Base-by-base conservation (phyloP, 2,888 invertebrate species). In the Leucophenga montana region DNA sequence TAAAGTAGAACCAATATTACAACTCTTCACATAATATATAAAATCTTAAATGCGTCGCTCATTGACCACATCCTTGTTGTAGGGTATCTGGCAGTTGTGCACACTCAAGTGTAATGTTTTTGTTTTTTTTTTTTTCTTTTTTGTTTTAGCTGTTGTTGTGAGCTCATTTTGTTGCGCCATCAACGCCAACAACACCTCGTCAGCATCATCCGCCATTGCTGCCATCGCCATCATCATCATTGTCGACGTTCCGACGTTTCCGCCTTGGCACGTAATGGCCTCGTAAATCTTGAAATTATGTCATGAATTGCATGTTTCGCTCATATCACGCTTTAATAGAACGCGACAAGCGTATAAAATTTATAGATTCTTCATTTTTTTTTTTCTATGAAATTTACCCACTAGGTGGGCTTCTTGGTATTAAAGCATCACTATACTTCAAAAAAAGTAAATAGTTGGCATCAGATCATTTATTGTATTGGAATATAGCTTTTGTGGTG, bases 271-370 rank as follows among this genome's bases (percentile, higher is more conserved):
- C 39, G 44, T 67, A 67, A 66, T 57, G 48, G 44, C 61, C 50
- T 54, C 61, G 50, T 56, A 68, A 61, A 44, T 61, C 67, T 53
- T 68, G 53, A 68, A 68, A 61, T 61, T 68, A 67, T 67, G 67
- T 46, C 59, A 67, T 48, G 67, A 59, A 33, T 44, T 66, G 54
- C 56, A 44, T 66, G 56, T 66, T 66, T 22, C 9, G 62, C 14
- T 22, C 46, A 64, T 46, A 64, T 46, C 48, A 46, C 44, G 14
- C 62, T 64, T 64, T 64, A 64, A 64, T 64, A 46, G 62, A 48
- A 64, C 46, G 27, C 6, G 18, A 50, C 50, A 50, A 50, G 50
- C 39, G 39, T 8, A 39, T 39, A 39, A 39, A 39, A 39, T 8
- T 11, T 39, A 11, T 11, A 39, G 39, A 39, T 39, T 39, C 39